Evolutionary conservation across 2,888 invertebrate genomes (phyloP).

Genomic region (Zeuzera pyrina): DNA sequence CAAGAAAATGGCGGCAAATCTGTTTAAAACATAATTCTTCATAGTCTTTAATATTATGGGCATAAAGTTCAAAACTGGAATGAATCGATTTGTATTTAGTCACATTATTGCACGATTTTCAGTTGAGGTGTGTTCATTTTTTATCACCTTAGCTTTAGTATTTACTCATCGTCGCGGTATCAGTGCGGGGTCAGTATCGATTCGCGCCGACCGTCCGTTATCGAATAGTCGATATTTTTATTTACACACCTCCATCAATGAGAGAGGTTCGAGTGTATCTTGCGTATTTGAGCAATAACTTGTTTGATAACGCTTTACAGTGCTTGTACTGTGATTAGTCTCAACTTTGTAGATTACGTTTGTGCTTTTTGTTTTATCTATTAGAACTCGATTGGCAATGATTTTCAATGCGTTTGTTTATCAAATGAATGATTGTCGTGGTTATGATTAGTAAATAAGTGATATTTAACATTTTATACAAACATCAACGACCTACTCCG

Average conservation of each 20-base stretch:
- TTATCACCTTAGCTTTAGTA: slow-evolving; percentile 39
- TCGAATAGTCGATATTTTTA: slow-evolving; percentile 65
- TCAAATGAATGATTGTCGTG: too few relatives aligned
- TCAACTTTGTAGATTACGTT: slow-evolving; percentile 44
- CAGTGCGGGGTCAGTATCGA: slow-evolving; percentile 55
- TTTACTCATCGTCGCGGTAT: slow-evolving; percentile 43
- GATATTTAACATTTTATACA: too few relatives aligned
- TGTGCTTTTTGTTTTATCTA: slow-evolving; percentile 43
- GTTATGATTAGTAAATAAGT: too few relatives aligned
- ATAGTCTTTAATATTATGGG: slow-evolving; percentile 13
- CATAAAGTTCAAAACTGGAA: slow-evolving; percentile 16
- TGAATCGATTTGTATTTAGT: slow-evolving; percentile 1
- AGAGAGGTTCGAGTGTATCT: slow-evolving; percentile 51
- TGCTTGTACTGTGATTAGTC: slow-evolving; percentile 56
- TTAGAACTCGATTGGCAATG: slow-evolving; percentile 27
- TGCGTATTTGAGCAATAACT: slow-evolving; percentile 67
- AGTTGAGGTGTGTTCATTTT: slow-evolving; percentile 31
- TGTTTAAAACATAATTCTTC: slow-evolving; percentile 2
- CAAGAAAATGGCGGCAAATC: slow-evolving; percentile 12
- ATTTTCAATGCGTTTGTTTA: slow-evolving; percentile 23
- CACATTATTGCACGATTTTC: slow-evolving; percentile 13
- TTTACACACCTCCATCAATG: slow-evolving; percentile 61
- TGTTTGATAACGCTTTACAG: slow-evolving; percentile 58
- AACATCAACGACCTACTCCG: too few relatives aligned
- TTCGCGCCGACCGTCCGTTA: slow-evolving; percentile 38